Evolutionary conservation across 2,113 vertebrate species (phyloP), one percentile per base, ranked within the genome.

Genomic region (Corythornis vintsioides): DNA sequence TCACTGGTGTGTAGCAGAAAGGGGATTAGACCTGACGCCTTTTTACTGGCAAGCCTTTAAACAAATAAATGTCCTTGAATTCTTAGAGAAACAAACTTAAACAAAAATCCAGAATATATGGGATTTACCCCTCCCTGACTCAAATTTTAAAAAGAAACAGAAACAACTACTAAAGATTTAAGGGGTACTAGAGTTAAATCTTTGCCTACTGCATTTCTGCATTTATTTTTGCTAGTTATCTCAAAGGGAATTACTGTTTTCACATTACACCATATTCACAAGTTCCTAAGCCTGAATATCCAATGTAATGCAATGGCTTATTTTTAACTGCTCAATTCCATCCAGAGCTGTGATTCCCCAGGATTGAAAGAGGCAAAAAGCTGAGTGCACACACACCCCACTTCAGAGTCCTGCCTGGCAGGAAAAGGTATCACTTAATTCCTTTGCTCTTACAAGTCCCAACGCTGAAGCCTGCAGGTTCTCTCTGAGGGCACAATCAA

Each of bases 1-100:
- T 94, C 92, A 94, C 85, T 95, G 95, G 93, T 94, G 95, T 95
- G 93, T 94, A 95, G 93, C 93, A 94, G 95, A 96, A 95, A 96
- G 78, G 76, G 94, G 95, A 95, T 97, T 97, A 96, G 83, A 95
- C 83, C 90, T 93, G 92, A 75, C 85, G 94, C 95, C 96, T 96
- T 97, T 96, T 97, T 87, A 96, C 92, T 90, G 89, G 93, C 91
- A 93, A 95, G 93, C 88, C 88, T 93, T 95, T 96, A 95, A 94
- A 92, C 92, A 96, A 97, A 97, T 95, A 96, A 90, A 95, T 74
- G 74, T 92, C 91, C 77, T 92, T 88, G 76, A 90, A 90, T 91
- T 94, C 91, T 92, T 92, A 89, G 75, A 89, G 94, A 93, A 94
- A 96, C 95, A 95, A 94, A 92, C 43, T 26, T 89, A 91, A 89